phyloP scores from a whole-genome alignment of 2,113 vertebrate genomes.

The Mesembrinibis cayennensis region DNA sequence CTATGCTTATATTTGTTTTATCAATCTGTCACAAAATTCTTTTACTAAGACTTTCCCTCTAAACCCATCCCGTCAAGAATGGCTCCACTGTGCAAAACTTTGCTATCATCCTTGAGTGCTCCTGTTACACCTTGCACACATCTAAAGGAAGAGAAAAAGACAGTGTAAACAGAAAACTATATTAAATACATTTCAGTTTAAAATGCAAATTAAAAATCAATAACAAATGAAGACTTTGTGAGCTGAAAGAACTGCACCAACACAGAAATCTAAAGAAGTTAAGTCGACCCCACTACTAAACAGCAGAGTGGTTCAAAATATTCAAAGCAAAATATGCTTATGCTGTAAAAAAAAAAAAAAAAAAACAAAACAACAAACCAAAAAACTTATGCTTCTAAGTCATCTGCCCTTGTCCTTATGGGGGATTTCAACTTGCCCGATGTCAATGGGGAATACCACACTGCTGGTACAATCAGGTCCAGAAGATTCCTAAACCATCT shows the following conservation, averaged over 20 bases:
- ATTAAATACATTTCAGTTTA: background rate
- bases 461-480: too few species aligned
- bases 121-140: background rate
- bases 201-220: background rate
- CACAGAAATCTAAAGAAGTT: background rate
- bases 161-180: background rate
- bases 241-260: background rate
- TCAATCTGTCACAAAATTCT: background rate
- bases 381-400: too few species aligned
- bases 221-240: background rate
- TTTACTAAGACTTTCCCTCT: background rate
- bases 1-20: background rate
- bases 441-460: too few species aligned
- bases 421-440: too few species aligned
- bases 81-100: background rate
- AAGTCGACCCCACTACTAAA: background rate
- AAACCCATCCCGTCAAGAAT: background rate
- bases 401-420: too few species aligned
- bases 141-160: background rate
- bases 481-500: too few species aligned
- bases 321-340: background rate
- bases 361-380: too few species aligned
- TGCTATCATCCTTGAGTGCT: background rate
- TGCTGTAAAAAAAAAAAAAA: too few species aligned
- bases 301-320: background rate